Base-by-base conservation (phyloP, 2,888 invertebrate genomes). In the Phalera bucephala region DNA sequence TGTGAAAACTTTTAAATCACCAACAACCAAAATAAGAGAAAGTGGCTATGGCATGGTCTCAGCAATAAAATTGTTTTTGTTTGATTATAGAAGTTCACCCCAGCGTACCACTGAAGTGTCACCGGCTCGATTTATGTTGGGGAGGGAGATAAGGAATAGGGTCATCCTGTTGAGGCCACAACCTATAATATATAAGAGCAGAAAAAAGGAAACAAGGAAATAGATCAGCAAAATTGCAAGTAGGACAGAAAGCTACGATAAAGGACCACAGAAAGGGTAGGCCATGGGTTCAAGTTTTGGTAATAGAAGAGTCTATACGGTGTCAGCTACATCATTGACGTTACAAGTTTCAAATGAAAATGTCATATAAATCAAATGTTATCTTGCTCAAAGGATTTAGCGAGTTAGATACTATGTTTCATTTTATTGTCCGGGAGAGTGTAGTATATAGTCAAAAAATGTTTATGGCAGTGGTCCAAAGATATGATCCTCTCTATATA, bases 61-160 rank as follows among this genome's bases (percentile, higher is more conserved):
- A 3, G 42, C 49, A 8, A 26, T 43, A 5, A 40, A 38, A 25
- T 13, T 49, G 23, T 49, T 49, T 27, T 17, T 49, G 2, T 31
- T 35, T 1, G 42, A 49, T 14, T 45, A 49, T 19, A 35, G 49
- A 13, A 31, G 3, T 7, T 40, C 26, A 6, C 36, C 37, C 2
- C 49, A 49, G 1, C 13, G 25, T 1, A 27, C 40, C 4, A 49
- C 48, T 7, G 45, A 40, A 0, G 22, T 42, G 1, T 28, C 37
- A 7, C 42, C 45, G 15, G 44, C 42, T 15, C 19, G 22, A 5
- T 21, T 44, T 0, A 40, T 42, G 40, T 19, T 41, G 2, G 39
- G 39, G 4, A 36, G 42, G 19, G 44, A 48, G 20, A 6, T 48
- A 2, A 33, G 41, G 17, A 40, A 31, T 25, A 22, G 48, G 10